Base-by-base conservation (phyloP, 1,140 invertebrate species). In the Neodiprion fabricii region DNA sequence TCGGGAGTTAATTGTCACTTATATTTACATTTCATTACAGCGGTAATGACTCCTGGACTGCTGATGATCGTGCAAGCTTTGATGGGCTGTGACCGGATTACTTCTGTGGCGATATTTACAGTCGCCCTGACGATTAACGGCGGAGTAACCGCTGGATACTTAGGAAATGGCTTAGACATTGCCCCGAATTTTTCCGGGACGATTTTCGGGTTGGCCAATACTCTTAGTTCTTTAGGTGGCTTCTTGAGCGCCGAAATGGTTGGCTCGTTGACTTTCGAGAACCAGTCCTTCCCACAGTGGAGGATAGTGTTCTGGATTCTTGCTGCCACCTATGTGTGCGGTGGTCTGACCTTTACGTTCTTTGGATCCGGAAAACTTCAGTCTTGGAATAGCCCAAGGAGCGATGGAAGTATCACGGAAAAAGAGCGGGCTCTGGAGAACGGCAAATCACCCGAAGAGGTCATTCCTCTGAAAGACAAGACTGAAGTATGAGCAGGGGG, bases 201-300 rank as follows among this genome's bases (percentile, higher is more conserved):
- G 1, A 94, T 98, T 73, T 97, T 97, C 87, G 96, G 96, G 10
- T 91, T 98, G 82, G 95, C 96, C 8, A 98, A 98, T 83, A 97
- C 96, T 0, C 85, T 97, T 71, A 96, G 96, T 1, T 97, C 96
- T 0, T 88, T 97, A 67, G 96, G 96, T 21, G 96, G 96, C 23
- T 97, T 94, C 84, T 81, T 97, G 0, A 96, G 95, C 49, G 94
- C 95, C 0, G 91, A 91, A 79, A 93, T 97, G 88, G 95, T 97
- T n/a, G 96, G 95, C 23, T 88, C 91, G 40, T 89, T 98, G 12
- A 97, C 96, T 1, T 91, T 93, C 48, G 84, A 94, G 8, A 91
- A 95, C 79, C 91, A 94, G 88, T 94, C 92, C 0, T 92, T 93
- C 81, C 89, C 89, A 14, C 92, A 94, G 81, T 98, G 96, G 96